Evolutionary conservation across 2,113 vertebrate species (phyloP), one percentile per base, ranked within the genome.

Genomic region (Cyphomyrus discorhynchus): DNA sequence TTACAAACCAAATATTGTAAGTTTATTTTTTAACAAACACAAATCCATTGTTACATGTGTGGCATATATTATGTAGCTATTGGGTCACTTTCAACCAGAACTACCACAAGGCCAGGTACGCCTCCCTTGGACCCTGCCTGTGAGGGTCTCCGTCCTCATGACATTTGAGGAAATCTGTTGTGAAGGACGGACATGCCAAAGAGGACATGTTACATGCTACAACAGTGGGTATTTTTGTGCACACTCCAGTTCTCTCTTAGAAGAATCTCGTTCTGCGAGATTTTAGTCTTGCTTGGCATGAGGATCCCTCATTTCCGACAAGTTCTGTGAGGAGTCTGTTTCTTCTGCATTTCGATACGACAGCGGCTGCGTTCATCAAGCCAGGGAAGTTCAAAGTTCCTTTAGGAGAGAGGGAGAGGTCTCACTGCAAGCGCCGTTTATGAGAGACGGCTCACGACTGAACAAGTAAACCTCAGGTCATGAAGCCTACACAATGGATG

Each of bases 381-480:
- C 97, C 97, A 98, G 24, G 97, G 97, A 92, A 98, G 95, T 93
- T 97, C 97, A 74, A 98, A 98, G 92, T 96, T 96, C 94, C 97
- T 98, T 93, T 0, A 3, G 90, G 89, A 90, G 91, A 62, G 31
- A 91, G 80, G 49, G 91, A 77, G 77, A 35, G 62, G 45, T 5
- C 35, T 53, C 35, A 84, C 80, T 42, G 17, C 74, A 19, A 19
- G 74, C 5, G 35, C 4, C 10, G 10, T 31, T 70, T 70, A 70
- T 27, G n/a, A 3, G n/a, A 70, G 3, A 11, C 62, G 3, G 62
- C n/a, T 13, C 39, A 42, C 39, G 39, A 42, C 39, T 1, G 3
- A 31, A 70, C n/a, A 70, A 70, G 62, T 27, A 11, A 70, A 70
- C 62, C 62, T 70, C 62, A 31, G 62, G 62, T 31, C n/a, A 70